Percentiles rank a stretch among this genome's conserved stretches.
Conservation (phyloP, 2,113 vertebrate genomes). For the Nerophis lumbriciformis region DNA sequence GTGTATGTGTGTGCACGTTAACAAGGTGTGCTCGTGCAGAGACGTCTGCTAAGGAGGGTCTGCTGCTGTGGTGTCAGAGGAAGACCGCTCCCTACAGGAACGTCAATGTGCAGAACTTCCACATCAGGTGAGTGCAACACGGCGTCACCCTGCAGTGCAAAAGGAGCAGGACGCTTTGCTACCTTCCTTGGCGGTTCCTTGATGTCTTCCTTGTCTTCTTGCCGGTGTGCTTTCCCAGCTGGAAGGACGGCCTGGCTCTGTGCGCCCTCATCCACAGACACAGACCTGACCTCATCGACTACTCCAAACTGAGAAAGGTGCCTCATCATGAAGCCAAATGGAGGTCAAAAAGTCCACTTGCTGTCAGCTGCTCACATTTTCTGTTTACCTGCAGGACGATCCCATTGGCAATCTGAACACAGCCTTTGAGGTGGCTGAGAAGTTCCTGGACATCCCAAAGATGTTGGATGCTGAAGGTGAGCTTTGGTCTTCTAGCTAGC, state of each 20-base stretch:
- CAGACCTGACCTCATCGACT: constrained; percentile 89
- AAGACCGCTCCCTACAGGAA: constrained; percentile 92
- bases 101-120: constrained; percentile 92
- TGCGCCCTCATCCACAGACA: constrained; percentile 93
- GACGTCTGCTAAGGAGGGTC: constrained; percentile 89
- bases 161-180: background rate
- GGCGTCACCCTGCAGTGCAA: constrained; percentile 15
- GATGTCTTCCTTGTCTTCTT: background rate
- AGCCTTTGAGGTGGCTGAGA: constrained; percentile 88
- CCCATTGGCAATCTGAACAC: constrained; percentile 88
- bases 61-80: constrained; percentile 90
- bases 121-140: constrained; percentile 78
- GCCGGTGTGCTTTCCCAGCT: constrained; percentile 60
- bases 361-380: background rate
- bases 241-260: constrained; percentile 90
- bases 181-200: background rate
- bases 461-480: constrained; percentile 89
- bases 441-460: constrained; percentile 88
- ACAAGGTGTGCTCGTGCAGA: constrained; percentile 59
- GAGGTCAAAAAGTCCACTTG: no score
- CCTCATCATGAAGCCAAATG: background rate
- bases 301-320: constrained; percentile 88
- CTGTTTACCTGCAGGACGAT: constrained; percentile 74
- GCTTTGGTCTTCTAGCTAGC: background rate
- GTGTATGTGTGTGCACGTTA: background rate